phyloP scores from a whole-genome alignment of 2,113 vertebrate genomes.

The Malaclemys terrapin region DNA sequence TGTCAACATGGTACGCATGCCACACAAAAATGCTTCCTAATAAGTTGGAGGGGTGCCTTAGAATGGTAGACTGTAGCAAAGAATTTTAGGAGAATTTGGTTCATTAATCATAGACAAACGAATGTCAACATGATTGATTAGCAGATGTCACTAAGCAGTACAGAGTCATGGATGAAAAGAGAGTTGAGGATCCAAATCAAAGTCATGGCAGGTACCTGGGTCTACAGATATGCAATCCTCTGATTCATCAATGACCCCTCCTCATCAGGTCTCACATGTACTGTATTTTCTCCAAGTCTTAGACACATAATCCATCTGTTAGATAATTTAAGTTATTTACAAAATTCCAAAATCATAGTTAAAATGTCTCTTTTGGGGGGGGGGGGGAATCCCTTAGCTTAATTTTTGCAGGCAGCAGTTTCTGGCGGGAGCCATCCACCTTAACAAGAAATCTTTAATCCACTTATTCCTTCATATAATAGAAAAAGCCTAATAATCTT shows the following conservation, averaged over 20 bases:
- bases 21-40: background rate
- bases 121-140: accelerated
- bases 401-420: background rate
- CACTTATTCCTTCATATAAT: background rate
- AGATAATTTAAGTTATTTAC: background rate
- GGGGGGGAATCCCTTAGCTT: background rate
- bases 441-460: background rate
- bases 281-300: background rate
- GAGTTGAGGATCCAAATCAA: background rate
- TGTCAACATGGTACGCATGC: background rate
- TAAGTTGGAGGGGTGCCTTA: background rate
- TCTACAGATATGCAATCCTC: background rate
- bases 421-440: background rate
- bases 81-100: background rate
- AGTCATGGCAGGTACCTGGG: background rate
- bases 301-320: background rate
- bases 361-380: background rate
- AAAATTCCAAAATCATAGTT: background rate
- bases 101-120: background rate
- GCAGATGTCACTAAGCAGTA: background rate
- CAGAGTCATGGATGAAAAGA: background rate
- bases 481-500: constrained; percentile 17
- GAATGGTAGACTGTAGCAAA: background rate
- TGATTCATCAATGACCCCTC: background rate
- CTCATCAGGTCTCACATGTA: background rate